A percentile compares a stretch with the other conserved stretches of the same genome.
Evolutionary conservation across 37 sponge, comb jelly and placozoan species (phyloP).

Genomic region (Petrosia ficiformis): DNA sequence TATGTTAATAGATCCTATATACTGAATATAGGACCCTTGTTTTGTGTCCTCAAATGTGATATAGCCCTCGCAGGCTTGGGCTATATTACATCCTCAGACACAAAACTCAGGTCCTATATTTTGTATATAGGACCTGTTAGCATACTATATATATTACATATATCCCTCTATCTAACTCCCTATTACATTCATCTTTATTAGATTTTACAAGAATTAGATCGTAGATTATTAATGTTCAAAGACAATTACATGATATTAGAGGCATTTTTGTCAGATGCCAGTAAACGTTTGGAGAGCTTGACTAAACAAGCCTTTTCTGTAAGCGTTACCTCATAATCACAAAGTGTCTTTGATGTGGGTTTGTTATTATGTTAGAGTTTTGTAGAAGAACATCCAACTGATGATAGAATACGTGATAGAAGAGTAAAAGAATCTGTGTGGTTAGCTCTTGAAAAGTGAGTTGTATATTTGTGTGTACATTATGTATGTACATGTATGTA

Average conservation of each 20-base stretch:
- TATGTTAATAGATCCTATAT: too few relatives aligned
- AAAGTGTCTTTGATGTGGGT: background rate
- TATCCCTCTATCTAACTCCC: background rate
- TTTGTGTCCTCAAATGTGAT: too few relatives aligned
- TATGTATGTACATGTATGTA: too few relatives aligned
- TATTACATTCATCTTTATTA: background rate
- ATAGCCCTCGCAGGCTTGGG: too few relatives aligned
- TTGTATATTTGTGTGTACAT: background rate
- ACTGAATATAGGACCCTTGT: too few relatives aligned
- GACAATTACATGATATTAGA: conserved; percentile 48
- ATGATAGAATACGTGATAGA: conserved; percentile 22
- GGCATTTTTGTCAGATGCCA: conserved; percentile 24
- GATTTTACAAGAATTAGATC: conserved; percentile 24
- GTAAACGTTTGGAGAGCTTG: conserved; percentile 24
- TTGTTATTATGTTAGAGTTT: background rate
- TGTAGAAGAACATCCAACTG: conserved; percentile 21
- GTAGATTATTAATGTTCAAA: conserved; percentile 14
- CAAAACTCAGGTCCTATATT: too few relatives aligned
- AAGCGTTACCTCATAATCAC: background rate
- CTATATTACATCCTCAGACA: too few relatives aligned
- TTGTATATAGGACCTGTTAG: too few relatives aligned
- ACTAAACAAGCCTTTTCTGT: conserved; percentile 34
- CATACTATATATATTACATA: too few relatives aligned
- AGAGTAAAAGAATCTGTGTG: conserved; percentile 32
- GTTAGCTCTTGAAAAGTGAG: conserved; percentile 46